Conservation (phyloP, 2,888 invertebrate genomes). For the Hirtodrosophila histrioides region DNA sequence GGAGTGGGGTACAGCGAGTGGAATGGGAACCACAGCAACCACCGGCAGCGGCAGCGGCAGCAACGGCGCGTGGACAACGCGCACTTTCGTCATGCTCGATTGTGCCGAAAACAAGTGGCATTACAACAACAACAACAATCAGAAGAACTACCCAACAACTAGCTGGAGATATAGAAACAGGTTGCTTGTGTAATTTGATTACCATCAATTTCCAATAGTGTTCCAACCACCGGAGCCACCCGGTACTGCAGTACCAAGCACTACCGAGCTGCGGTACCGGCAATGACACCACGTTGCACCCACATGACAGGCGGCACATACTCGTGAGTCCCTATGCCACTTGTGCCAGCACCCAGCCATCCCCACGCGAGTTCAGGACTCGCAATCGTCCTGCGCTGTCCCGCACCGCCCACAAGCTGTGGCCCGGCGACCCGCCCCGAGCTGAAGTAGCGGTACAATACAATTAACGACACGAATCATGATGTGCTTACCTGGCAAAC, state of each 20-base stretch:
- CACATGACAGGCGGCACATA: conserved; percentile 4
- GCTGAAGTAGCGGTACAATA: conserved; percentile 73
- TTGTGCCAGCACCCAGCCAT: conserved; percentile 22
- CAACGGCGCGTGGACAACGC: conserved; percentile 70
- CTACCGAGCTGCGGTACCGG: background rate
- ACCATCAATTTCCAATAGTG: conserved; percentile 81
- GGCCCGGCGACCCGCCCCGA: conserved; percentile 35
- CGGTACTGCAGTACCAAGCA: no score
- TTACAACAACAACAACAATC: conserved; percentile 35
- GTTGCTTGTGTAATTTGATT: conserved; percentile 83
- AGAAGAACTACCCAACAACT: conserved; percentile 30
- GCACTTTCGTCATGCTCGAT: conserved; percentile 78
- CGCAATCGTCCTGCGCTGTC: conserved; percentile 6
- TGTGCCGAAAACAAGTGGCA: conserved; percentile 77
- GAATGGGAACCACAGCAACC: conserved; percentile 62
- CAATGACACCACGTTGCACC: background rate
- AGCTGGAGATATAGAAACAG: conserved; percentile 65
- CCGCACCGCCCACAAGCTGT: conserved; percentile 3
- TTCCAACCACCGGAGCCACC: conserved; percentile 60
- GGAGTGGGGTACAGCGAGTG: conserved; percentile 6
- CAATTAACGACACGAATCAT: conserved; percentile 84
- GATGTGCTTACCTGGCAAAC: conserved; percentile 83
- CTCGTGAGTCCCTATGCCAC: conserved; percentile 27
- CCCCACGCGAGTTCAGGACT: conserved; percentile 2
- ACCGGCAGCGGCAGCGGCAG: conserved; percentile 33